Base-by-base conservation (phyloP, 2,888 invertebrate species). In the Phengaris arion region DNA sequence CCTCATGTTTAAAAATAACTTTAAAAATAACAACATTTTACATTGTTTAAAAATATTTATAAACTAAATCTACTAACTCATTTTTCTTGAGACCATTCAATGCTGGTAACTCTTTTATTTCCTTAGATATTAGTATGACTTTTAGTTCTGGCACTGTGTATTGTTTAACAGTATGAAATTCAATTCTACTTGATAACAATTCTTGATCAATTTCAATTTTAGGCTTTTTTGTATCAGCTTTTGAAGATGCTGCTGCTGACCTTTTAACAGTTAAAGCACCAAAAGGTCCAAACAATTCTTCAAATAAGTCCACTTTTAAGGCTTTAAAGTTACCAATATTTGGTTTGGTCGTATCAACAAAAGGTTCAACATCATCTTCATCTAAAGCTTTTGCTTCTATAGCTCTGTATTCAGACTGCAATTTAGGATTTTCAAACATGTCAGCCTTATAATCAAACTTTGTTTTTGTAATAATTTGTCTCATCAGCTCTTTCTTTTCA, bases 321-420 rank as follows among this genome's bases (percentile, higher is more conserved):
- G 79, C 79, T 77, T 87, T 79, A 80, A 89, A 89, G 64, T 78
- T 84, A 13, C 84, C 83, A 51, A 80, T 76, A 75, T 84, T 82
- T 12, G 85, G 86, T 80, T 85, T 88, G 76, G 95, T 95, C 79
- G 94, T 93, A 83, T 96, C 96, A 77, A 84, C 81, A 81, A 94
- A 90, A 79, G 94, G 89, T 77, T 94, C 94, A 15, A 93, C 84
- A 72, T 92, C 91, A 75, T 94, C 93, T 80, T 94, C 90, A 80
- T 95, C 94, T 68, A 97, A 89, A 1, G 96, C 96, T 79, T 96
- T 90, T 0, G 95, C 95, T 85, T 97, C 95, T 48, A 97, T 91
- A 80, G 95, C 95, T 22, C 94, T 89, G 85, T 95, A 96, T 80
- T 95, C 90, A 8, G 92, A 93, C 84, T 96, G 95, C 51, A 95